Evolutionary conservation across 1,140 invertebrate genomes (phyloP), one percentile per base, ranked within the genome.

Genomic region (Mya arenaria): DNA sequence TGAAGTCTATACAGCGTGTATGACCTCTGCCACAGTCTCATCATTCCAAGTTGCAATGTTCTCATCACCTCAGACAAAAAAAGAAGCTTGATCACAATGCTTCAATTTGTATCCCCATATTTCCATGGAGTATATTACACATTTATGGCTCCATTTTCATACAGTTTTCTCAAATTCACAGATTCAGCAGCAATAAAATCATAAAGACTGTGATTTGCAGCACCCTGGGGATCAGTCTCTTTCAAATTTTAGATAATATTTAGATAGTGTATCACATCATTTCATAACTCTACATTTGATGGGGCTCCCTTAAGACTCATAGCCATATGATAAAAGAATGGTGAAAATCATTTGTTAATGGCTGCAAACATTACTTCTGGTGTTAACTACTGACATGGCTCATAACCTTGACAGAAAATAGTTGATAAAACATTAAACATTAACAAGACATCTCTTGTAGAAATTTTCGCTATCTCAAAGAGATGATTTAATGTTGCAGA

Each of bases 231-330:
- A 71, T 65, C 41, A 65, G 69, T 68, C 36, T 44, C 41, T 69
- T 71, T 71, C 77, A 68, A 71, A 80, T 80, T 80, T 80, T 39
- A 68, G 63, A 80, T 80, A 80, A 68, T 68, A 69, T 80, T 71
- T n/a, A 60, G 77, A 41, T 62, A 62, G 55, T 58, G 60, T 80
- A 80, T 71, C 77, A 78, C 66, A 80, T 80, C 66, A 80, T 80
- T 69, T 80, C 77, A 80, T 80, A 69, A 80, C 77, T 71, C 71
- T 60, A 69, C 66, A 71, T 80, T 80, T 80, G 77, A 60, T 37
- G 60, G 19, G 19, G n/a, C 25, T 41, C 66, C 77, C 65, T 15
- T 10, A n/a, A 56, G 77, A 17, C 41, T 56, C 66, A 80, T 80
- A 65, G 34, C n/a, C n/a, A 60, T 69, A 69, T 55, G 41, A 55